Evolutionary conservation across 1,140 invertebrate species (phyloP).

Genomic region (Apocrypta bakeri): DNA sequence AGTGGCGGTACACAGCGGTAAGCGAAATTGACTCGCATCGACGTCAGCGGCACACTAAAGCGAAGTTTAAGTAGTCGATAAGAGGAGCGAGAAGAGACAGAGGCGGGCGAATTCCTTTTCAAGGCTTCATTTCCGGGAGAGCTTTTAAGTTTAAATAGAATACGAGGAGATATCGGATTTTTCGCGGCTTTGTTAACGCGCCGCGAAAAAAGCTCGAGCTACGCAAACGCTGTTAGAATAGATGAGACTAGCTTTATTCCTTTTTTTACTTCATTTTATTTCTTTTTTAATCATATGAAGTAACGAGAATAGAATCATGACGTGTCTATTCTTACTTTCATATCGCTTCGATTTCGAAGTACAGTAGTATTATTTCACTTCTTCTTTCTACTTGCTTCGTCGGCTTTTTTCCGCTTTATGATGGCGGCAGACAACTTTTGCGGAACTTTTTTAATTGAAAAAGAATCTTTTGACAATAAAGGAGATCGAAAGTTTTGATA

Average conservation of each 20-base stretch:
- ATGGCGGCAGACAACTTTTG: neutral
- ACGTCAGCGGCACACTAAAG: neutral
- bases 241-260: neutral
- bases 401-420: neutral
- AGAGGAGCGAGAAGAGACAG: slow-evolving; percentile 16
- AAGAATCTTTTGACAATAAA: neutral
- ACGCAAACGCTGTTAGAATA: neutral
- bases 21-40: slow-evolving; percentile 35
- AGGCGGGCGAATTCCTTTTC: slow-evolving; percentile 37
- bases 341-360: slow-evolving; percentile 11
- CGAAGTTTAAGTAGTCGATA: slow-evolving; percentile 48
- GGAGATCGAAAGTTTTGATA: neutral
- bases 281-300: slow-evolving; percentile 32
- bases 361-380: neutral
- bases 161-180: slow-evolving; percentile 45
- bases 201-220: slow-evolving; percentile 11
- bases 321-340: slow-evolving; percentile 16
- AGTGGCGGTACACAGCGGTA: neutral
- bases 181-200: slow-evolving; percentile 55
- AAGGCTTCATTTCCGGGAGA: slow-evolving; percentile 48
- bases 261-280: slow-evolving; percentile 2
- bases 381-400: neutral
- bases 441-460: slow-evolving; percentile 7
- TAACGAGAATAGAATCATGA: slow-evolving; percentile 27
- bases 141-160: slow-evolving; percentile 49